Conservation (phyloP, 2,797 vertebrate genomes). For the Rhinella marina region DNA sequence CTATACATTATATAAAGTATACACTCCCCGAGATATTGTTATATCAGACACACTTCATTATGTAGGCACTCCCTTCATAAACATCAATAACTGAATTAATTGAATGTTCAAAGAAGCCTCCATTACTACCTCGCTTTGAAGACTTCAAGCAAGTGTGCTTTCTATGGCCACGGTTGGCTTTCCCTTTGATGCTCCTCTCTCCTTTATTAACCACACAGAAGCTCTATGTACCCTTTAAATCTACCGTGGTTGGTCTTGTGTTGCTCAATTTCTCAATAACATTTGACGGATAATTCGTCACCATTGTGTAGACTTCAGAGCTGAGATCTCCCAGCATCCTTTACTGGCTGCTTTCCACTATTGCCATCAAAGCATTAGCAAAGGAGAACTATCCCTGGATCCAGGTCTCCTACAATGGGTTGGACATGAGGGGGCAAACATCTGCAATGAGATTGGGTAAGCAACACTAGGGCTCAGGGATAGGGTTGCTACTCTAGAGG, state of each 20-base stretch:
- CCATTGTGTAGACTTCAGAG: not conserved
- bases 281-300: not conserved
- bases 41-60: not conserved
- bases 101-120: conserved; percentile 26
- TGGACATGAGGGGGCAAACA: too few relatives aligned
- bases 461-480: too few relatives aligned
- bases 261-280: not conserved
- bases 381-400: too few relatives aligned
- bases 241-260: not conserved
- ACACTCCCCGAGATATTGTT: not conserved
- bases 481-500: too few relatives aligned
- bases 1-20: too few relatives aligned
- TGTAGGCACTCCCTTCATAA: conserved; percentile 46
- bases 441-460: too few relatives aligned
- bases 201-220: not conserved
- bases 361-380: too few relatives aligned
- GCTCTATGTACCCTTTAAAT: not conserved
- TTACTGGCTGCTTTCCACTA: too few relatives aligned
- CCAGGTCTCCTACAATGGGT: too few relatives aligned
- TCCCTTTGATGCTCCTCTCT: conserved; percentile 18
- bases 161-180: not conserved
- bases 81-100: conserved; percentile 34
- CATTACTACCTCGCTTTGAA: not conserved
- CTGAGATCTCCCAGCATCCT: too few relatives aligned
- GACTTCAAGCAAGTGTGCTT: conserved; percentile 12